These are phyloP conservation scores for Leptopilina boulardi DNA, from an alignment of 1,140 invertebrate species.

Conservation along the genomic window DNA sequence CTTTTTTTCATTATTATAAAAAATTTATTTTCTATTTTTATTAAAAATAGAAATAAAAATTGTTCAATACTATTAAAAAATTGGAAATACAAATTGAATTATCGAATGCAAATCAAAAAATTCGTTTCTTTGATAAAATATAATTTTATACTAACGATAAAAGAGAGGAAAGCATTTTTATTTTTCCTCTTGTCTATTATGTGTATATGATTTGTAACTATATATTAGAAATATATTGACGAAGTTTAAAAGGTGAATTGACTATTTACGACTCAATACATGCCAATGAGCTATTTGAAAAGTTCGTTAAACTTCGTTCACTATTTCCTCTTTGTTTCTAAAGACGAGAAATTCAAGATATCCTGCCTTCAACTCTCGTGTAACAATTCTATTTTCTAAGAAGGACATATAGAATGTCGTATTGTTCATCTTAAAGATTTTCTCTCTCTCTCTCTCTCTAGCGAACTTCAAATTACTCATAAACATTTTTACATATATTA, in stretches of 20 bases:
- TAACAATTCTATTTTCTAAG: neutral
- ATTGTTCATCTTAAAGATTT: neutral
- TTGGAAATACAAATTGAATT: slow-evolving; percentile 19
- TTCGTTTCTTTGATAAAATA: slow-evolving; percentile 16
- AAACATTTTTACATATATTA: neutral
- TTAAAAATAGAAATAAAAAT: neutral
- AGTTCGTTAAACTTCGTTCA: slow-evolving; percentile 12
- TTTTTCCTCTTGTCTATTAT: neutral
- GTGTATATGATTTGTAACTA: neutral
- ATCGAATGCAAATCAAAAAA: neutral
- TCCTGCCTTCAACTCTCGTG: neutral
- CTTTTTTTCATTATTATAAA: too few relatives aligned
- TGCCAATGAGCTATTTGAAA: neutral
- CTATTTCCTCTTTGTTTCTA: neutral
- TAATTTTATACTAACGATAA: slow-evolving; percentile 20
- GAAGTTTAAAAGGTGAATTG: slow-evolving; percentile 8
- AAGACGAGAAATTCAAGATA: slow-evolving; percentile 3
- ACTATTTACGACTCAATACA: slow-evolving; percentile 18
- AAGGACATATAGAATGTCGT: neutral
- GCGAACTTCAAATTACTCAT: neutral
- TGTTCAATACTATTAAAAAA: neutral
- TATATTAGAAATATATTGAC: neutral
- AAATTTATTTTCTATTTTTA: neutral
- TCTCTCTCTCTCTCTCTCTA: neutral
- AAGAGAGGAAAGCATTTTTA: neutral